Conservation (phyloP, 2,888 invertebrate genomes). For the Brenthis ino region DNA sequence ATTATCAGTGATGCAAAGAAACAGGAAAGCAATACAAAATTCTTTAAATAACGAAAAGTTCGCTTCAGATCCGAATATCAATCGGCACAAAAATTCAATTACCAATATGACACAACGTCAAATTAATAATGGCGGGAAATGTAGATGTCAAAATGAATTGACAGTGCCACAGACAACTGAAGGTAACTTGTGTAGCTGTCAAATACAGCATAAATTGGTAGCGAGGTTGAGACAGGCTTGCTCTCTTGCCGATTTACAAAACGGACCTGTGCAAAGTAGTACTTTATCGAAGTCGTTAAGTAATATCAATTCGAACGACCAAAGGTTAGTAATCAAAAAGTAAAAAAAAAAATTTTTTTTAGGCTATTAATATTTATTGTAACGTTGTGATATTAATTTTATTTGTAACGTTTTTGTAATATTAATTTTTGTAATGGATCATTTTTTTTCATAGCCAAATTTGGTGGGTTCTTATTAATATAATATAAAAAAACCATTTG, state of each 20-base stretch:
- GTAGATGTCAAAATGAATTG: slow-evolving; percentile 39
- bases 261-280: slow-evolving; percentile 48
- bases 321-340: slow-evolving; percentile 44
- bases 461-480: too few relatives aligned
- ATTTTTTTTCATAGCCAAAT: too few relatives aligned
- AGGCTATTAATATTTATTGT: too few relatives aligned
- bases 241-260: slow-evolving; percentile 65
- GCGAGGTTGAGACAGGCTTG: slow-evolving; percentile 63
- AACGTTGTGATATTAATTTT: too few relatives aligned
- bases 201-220: slow-evolving; percentile 63
- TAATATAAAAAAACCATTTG: too few relatives aligned
- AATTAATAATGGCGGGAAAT: slow-evolving; percentile 2
- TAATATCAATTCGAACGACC: slow-evolving; percentile 50
- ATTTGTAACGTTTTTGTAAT: too few relatives aligned
- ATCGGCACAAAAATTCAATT: slow-evolving; percentile 46
- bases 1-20: slow-evolving; percentile 64
- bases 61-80: slow-evolving; percentile 70
- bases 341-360: too few relatives aligned
- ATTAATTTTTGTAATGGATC: too few relatives aligned
- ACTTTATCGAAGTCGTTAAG: slow-evolving; percentile 59
- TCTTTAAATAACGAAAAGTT: slow-evolving; percentile 50
- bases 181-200: slow-evolving; percentile 41
- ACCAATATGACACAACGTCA: slow-evolving; percentile 45
- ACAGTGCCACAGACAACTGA: slow-evolving; percentile 35
- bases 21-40: slow-evolving; percentile 58